phyloP scores from a whole-genome alignment of 2,888 invertebrate species.

The Xanthostigma xanthostigma region DNA sequence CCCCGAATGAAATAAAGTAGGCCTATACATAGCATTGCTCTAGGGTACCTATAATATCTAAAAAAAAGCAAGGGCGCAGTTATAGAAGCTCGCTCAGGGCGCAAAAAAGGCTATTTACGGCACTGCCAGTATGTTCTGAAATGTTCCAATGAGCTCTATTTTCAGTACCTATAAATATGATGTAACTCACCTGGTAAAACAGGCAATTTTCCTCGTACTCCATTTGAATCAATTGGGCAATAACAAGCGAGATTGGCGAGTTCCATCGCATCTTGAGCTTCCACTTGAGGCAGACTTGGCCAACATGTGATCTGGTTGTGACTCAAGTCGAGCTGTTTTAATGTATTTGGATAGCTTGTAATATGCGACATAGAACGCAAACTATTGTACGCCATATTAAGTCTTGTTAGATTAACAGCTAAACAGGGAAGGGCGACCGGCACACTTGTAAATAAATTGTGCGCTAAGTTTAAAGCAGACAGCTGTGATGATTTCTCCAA shows the following conservation, averaged over 20 bases:
- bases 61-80: too few relatives aligned
- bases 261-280: slow-evolving; percentile 39
- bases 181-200: slow-evolving; percentile 22
- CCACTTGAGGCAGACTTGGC: slow-evolving; percentile 70
- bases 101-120: too few relatives aligned
- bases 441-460: slow-evolving; percentile 78
- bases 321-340: slow-evolving; percentile 85
- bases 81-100: too few relatives aligned
- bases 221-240: slow-evolving; percentile 29
- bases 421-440: slow-evolving; percentile 83
- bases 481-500: slow-evolving; percentile 47
- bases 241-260: slow-evolving; percentile 59
- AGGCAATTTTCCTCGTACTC: slow-evolving; percentile 22
- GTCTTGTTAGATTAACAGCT: slow-evolving; percentile 68
- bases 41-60: too few relatives aligned
- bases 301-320: slow-evolving; percentile 83
- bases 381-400: slow-evolving; percentile 86
- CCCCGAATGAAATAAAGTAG: too few relatives aligned
- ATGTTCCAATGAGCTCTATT: slow-evolving; percentile 2
- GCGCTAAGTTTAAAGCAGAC: slow-evolving; percentile 69
- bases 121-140: too few relatives aligned
- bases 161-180: not conserved
- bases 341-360: slow-evolving; percentile 73
- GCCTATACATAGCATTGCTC: too few relatives aligned
- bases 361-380: slow-evolving; percentile 69